Evolutionary conservation across 1,140 invertebrate genomes (phyloP).

Genomic region (Mylabris phalerata): DNA sequence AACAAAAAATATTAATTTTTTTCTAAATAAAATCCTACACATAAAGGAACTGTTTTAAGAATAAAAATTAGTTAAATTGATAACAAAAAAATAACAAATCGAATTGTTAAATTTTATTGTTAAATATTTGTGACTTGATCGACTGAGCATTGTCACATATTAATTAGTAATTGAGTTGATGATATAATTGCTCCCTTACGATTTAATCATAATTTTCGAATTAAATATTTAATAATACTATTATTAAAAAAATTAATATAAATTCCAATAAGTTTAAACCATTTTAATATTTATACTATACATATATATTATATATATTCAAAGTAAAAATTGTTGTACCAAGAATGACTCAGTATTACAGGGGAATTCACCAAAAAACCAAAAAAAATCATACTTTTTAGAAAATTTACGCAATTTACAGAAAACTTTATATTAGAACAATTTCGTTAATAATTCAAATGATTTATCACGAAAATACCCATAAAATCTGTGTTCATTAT

Average conservation of each 20-base stretch:
- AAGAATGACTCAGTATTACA: slow-evolving; percentile 21
- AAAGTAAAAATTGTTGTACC: slow-evolving; percentile 10
- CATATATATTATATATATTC: neutral
- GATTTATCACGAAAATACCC: slow-evolving; percentile 8
- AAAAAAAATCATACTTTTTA: slow-evolving; percentile 12
- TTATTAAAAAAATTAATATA: neutral
- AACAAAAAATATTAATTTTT: too few species aligned
- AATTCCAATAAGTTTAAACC: neutral
- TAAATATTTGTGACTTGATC: slow-evolving; percentile 12
- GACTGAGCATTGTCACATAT: neutral
- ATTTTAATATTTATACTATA: neutral
- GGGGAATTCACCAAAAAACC: slow-evolving; percentile 1
- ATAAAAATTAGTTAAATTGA: too few species aligned
- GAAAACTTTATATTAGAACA: neutral
- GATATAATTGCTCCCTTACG: neutral
- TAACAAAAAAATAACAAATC: slow-evolving; percentile 9
- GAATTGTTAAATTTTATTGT: slow-evolving; percentile 19
- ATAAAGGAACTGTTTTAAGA: neutral
- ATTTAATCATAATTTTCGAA: neutral
- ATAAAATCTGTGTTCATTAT: neutral
- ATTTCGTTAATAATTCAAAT: slow-evolving; percentile 15
- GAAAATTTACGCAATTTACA: slow-evolving; percentile 15
- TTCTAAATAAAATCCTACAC: neutral
- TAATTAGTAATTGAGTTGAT: neutral
- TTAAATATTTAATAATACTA: neutral